Percentiles rank a stretch among this genome's conserved stretches.
Evolutionary conservation across 1,140 invertebrate genomes (phyloP).

Genomic region (Drosophila novamexicana): DNA sequence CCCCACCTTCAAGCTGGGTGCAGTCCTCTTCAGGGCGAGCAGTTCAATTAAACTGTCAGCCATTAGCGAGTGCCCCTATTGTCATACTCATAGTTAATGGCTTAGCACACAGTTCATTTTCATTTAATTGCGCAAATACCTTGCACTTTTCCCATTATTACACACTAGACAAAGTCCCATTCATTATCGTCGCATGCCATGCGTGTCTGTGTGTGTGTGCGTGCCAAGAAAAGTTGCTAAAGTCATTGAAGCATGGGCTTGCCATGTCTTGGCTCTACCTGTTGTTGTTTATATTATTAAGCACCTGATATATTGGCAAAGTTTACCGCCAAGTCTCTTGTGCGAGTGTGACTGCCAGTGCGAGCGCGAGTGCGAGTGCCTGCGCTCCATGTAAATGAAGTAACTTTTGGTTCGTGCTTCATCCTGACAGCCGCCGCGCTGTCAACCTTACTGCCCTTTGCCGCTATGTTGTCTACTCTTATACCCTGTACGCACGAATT

Average conservation of each 20-base stretch:
- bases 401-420: slow-evolving; percentile 54
- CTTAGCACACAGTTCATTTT: slow-evolving; percentile 69
- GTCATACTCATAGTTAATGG: slow-evolving; percentile 67
- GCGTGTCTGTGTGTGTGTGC: slow-evolving; percentile 10
- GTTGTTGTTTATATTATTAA: slow-evolving; percentile 72
- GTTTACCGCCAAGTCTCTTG: slow-evolving; percentile 54
- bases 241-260: slow-evolving; percentile 48
- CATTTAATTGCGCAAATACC: slow-evolving; percentile 76
- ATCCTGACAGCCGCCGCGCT: slow-evolving; percentile 32
- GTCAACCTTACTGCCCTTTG: slow-evolving; percentile 29
- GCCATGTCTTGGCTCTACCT: slow-evolving; percentile 21
- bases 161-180: slow-evolving; percentile 65
- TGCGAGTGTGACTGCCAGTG: slow-evolving; percentile 19
- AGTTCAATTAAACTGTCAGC: slow-evolving; percentile 74
- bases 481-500: background rate
- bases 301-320: slow-evolving; percentile 79
- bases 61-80: slow-evolving; percentile 62
- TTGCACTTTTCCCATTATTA: slow-evolving; percentile 65
- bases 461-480: background rate
- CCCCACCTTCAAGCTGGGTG: slow-evolving; percentile 40
- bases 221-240: slow-evolving; percentile 52
- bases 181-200: slow-evolving; percentile 44
- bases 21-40: slow-evolving; percentile 26
- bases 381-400: slow-evolving; percentile 58
- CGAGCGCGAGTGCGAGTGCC: slow-evolving; percentile 6